These are phyloP conservation scores for Chymomyza amoena DNA, from an alignment of 2,888 invertebrate species.

Conservation along the genomic window DNA sequence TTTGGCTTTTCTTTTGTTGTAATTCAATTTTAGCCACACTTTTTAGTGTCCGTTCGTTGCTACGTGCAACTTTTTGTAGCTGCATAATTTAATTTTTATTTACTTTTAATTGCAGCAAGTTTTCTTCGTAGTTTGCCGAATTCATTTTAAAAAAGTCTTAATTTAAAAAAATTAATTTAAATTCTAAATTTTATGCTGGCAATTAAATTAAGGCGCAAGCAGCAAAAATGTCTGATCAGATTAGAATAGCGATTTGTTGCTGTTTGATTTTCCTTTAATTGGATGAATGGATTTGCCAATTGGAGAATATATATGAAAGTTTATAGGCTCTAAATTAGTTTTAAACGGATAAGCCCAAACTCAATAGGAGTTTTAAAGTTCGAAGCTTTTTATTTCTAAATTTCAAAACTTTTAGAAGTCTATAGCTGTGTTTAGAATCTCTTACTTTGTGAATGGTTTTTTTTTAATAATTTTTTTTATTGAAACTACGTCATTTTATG, in stretches of 20 bases:
- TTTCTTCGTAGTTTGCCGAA: constrained; percentile 19
- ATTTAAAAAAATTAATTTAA: neutral
- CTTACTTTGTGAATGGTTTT: no score
- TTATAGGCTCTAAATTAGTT: no score
- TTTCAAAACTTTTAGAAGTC: no score
- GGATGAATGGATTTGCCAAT: no score
- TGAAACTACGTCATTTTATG: no score
- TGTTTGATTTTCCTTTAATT: neutral
- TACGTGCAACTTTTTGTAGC: constrained; percentile 51
- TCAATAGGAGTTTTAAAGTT: no score
- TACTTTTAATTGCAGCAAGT: constrained; percentile 71
- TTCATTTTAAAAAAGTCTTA: constrained; percentile 13
- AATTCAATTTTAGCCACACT: constrained; percentile 59
- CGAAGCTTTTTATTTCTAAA: no score
- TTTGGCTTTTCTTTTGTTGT: constrained; percentile 21
- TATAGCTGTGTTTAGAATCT: no score
- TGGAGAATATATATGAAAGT: no score
- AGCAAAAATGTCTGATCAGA: neutral
- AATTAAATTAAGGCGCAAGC: neutral
- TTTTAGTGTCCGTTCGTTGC: neutral
- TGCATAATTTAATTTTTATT: constrained; percentile 75
- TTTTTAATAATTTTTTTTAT: no score
- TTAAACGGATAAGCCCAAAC: no score
- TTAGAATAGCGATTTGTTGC: neutral
- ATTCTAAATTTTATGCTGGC: neutral